phyloP scores from a whole-genome alignment of 2,113 vertebrate genomes.

The Daubentonia madagascariensis region DNA sequence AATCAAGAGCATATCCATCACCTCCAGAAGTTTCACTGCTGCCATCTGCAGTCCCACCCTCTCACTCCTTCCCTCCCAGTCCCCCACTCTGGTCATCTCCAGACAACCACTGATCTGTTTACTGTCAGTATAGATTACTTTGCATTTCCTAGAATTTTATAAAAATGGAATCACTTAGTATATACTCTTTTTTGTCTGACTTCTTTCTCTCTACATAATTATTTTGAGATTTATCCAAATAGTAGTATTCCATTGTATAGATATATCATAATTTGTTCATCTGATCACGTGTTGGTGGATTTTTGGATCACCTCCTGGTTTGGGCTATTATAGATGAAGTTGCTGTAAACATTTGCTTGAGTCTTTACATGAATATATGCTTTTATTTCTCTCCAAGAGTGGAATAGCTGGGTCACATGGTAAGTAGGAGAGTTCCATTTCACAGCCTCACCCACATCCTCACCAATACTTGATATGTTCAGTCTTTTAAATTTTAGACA shows the following conservation, averaged over 20 bases:
- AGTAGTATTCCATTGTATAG: background rate
- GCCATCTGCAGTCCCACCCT: background rate
- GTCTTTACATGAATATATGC: slow-evolving; percentile 21
- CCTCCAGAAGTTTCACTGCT: background rate
- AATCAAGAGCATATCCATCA: background rate
- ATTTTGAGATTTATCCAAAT: slow-evolving; percentile 42
- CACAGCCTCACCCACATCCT: background rate
- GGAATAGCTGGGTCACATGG: background rate
- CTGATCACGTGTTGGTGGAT: slow-evolving; percentile 15
- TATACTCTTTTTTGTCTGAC: background rate
- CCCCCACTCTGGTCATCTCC: background rate
- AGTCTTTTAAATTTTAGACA: background rate
- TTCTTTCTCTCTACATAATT: slow-evolving; percentile 37
- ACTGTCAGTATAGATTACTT: slow-evolving; percentile 4
- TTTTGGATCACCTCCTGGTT: slow-evolving; percentile 43
- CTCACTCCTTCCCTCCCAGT: too few relatives aligned
- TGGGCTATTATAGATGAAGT: slow-evolving; percentile 2
- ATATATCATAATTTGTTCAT: slow-evolving; percentile 17
- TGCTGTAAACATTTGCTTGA: background rate
- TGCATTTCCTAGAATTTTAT: slow-evolving; percentile 33
- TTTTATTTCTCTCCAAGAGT: slow-evolving; percentile 43
- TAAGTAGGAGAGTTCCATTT: background rate
- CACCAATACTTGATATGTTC: background rate
- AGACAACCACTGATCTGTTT: background rate
- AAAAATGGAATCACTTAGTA: slow-evolving; percentile 6